Percentiles rank a stretch among this genome's conserved stretches.
These are phyloP conservation scores for Pharmacophagus antenor DNA, from an alignment of 2,888 invertebrate species.

Conservation along the genomic window DNA sequence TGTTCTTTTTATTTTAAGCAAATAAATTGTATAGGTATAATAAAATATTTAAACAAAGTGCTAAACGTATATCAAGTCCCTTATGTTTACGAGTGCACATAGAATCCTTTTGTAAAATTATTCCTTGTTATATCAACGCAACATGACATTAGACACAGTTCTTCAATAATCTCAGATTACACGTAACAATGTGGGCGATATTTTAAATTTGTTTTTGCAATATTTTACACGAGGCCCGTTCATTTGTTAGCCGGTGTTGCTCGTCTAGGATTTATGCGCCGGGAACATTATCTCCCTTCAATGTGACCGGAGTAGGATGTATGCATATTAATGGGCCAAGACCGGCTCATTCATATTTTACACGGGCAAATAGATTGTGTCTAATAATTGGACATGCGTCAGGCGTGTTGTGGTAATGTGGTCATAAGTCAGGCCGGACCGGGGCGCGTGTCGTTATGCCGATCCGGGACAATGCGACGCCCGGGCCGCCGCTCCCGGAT, in stretches of 20 bases:
- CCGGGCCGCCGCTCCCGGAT: conserved; percentile 40
- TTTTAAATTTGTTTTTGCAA: conserved; percentile 70
- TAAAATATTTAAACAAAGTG: not conserved
- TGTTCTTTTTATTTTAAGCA: not conserved
- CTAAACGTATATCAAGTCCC: not conserved
- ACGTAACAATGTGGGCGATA: conserved; percentile 60
- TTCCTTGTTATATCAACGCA: conserved; percentile 32
- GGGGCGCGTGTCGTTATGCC: conserved; percentile 71
- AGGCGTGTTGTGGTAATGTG: conserved; percentile 74
- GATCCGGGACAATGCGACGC: conserved; percentile 46
- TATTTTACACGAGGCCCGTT: conserved; percentile 64
- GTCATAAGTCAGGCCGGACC: conserved; percentile 69
- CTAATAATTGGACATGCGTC: conserved; percentile 78
- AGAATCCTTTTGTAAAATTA: too few species aligned
- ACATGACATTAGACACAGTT: conserved; percentile 24
- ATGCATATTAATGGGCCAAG: conserved; percentile 53
- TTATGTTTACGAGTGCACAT: not conserved
- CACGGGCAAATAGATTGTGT: conserved; percentile 69
- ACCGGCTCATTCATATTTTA: conserved; percentile 73
- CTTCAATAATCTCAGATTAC: conserved; percentile 46
- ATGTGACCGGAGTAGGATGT: conserved; percentile 60
- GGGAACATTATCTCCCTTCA: conserved; percentile 73
- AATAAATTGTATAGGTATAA: not conserved
- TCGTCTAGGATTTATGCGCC: conserved; percentile 69
- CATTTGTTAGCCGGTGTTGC: conserved; percentile 64